A percentile compares a stretch with the other conserved stretches of the same genome.
These are phyloP conservation scores for Branchipolynoe longqiensis DNA, from an alignment of 2,888 invertebrate species.

Conservation along the genomic window DNA sequence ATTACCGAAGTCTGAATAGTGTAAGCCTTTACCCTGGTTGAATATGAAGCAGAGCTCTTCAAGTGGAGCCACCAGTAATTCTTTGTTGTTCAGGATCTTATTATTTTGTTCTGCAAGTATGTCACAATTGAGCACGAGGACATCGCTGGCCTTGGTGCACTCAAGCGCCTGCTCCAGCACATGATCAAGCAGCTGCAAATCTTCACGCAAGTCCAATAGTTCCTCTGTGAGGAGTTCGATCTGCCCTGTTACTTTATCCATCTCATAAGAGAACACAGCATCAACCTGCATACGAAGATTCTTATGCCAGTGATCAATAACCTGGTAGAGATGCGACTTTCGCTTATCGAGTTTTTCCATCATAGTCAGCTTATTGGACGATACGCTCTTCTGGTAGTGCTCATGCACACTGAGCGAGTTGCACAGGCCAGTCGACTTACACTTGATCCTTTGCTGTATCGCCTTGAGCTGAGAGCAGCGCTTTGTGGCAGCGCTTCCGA, in stretches of 20 bases:
- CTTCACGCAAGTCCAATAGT: neutral
- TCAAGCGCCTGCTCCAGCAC: neutral
- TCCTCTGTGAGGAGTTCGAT: neutral
- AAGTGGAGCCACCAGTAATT: neutral
- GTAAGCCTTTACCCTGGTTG: neutral
- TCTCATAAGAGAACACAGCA: constrained; percentile 22
- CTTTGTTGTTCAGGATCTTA: neutral
- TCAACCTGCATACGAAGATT: neutral
- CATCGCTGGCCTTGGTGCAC: neutral
- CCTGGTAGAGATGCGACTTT: neutral
- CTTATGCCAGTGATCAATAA: constrained; percentile 15
- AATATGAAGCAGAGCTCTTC: constrained; percentile 15
- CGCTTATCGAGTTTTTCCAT: neutral
- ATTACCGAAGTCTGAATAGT: constrained; percentile 9
- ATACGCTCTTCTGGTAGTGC: constrained; percentile 3
- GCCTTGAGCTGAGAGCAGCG: neutral
- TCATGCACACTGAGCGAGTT: neutral
- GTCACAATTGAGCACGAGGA: neutral
- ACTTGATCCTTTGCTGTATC: neutral
- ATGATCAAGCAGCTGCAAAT: neutral
- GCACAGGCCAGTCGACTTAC: neutral
- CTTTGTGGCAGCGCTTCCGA: neutral
- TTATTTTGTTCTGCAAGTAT: constrained; percentile 1
- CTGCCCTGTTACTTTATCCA: neutral
- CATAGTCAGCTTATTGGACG: neutral